phyloP scores from a whole-genome alignment of 2,113 vertebrate genomes.

The Neolamprologus ventralis region DNA sequence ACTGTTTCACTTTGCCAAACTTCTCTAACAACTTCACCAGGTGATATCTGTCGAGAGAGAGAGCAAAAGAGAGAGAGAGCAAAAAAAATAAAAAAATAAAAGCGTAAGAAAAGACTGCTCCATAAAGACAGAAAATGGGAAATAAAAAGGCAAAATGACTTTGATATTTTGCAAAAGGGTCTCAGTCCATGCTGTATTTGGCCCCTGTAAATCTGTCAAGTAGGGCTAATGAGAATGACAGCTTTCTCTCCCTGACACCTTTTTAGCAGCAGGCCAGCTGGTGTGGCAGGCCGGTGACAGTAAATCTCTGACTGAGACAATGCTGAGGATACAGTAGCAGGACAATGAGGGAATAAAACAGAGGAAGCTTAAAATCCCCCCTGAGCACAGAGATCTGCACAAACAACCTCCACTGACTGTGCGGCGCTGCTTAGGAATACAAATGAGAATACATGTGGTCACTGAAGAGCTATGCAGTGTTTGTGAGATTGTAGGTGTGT shows the following conservation, averaged over 20 bases:
- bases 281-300: slow-evolving; percentile 39
- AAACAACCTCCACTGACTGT: slow-evolving; percentile 59
- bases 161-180: not conserved
- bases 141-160: not conserved
- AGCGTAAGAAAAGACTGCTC: not conserved
- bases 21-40: slow-evolving; percentile 95
- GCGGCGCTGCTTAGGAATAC: not conserved
- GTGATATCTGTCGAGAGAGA: slow-evolving; percentile 74
- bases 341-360: slow-evolving; percentile 78
- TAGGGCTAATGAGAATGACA: slow-evolving; percentile 64
- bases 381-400: slow-evolving; percentile 49
- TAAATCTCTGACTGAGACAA: slow-evolving; percentile 79
- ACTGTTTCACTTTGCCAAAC: slow-evolving; percentile 95
- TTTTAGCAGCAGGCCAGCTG: slow-evolving; percentile 62
- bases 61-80: not conserved
- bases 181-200: not conserved
- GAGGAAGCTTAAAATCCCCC: slow-evolving; percentile 71
- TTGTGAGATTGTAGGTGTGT: not conserved
- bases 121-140: not conserved
- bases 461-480: slow-evolving; percentile 19
- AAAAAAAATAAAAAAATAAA: not conserved
- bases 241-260: slow-evolving; percentile 66
- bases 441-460: not conserved
- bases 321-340: slow-evolving; percentile 73
- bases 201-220: slow-evolving; percentile 15